These are phyloP conservation scores for Stomorhina lunata DNA, from an alignment of 2,888 invertebrate species.

Conservation along the genomic window DNA sequence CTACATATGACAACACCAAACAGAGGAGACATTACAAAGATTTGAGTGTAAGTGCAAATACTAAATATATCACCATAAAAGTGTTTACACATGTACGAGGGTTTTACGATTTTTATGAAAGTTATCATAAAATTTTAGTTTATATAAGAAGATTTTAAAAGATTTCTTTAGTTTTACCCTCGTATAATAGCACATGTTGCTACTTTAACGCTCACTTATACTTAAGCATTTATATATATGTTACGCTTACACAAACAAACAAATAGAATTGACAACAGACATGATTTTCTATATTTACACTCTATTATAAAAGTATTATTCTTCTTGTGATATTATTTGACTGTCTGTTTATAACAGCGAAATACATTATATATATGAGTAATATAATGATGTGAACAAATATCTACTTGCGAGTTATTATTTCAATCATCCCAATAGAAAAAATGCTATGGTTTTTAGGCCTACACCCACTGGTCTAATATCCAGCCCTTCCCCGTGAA, in stretches of 20 bases:
- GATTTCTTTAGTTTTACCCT: too few species aligned
- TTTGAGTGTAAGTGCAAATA: not conserved
- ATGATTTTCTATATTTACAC: constrained; percentile 33
- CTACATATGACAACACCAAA: constrained; percentile 26
- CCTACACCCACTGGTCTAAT: too few species aligned
- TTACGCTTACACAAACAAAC: too few species aligned
- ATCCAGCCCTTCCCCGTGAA: too few species aligned
- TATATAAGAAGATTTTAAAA: too few species aligned
- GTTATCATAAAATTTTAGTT: too few species aligned
- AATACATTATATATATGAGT: not conserved
- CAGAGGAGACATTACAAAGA: not conserved
- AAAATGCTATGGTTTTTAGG: too few species aligned
- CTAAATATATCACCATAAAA: not conserved
- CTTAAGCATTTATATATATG: not conserved
- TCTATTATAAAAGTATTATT: constrained; percentile 17
- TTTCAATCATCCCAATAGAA: too few species aligned
- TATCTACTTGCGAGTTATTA: too few species aligned
- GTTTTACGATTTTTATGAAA: not conserved
- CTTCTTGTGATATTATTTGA: not conserved
- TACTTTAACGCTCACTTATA: not conserved
- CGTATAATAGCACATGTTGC: too few species aligned
- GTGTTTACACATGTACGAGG: not conserved
- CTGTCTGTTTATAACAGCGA: not conserved
- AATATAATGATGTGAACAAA: constrained; percentile 23
- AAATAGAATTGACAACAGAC: not conserved